Evolutionary conservation across 2,797 vertebrate species (phyloP), one percentile per base, ranked within the genome.

Genomic region (Argentina silus): DNA sequence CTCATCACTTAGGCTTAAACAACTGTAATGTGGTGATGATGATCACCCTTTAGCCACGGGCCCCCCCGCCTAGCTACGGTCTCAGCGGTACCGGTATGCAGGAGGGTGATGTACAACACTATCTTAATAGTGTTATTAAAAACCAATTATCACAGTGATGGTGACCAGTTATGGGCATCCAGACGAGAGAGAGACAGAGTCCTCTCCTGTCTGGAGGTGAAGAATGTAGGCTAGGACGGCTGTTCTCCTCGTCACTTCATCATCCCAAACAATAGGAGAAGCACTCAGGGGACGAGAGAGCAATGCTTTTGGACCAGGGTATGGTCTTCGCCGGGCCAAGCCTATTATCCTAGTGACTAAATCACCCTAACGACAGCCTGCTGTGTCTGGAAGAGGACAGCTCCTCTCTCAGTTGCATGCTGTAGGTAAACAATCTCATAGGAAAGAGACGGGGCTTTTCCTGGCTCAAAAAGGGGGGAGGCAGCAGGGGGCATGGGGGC

Each of bases 81-180:
- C 87, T 82, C 77, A 81, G 81, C 80, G 84, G 81, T 77, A 83
- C 83, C 87, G 90, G 91, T 89, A 89, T 86, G 83, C 83, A 73
- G 81, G 73, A 82, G 79, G 82, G 80, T 90, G 91, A 93, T 87
- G 84, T 79, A 93, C 85, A 84, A 78, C 90, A 89, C 89, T 87
- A 81, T 83, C 90, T 88, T 90, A 94, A 93, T 92, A 83, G 88
- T 63, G 72, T 85, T 90, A 93, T 94, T 94, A 95, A 93, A 93
- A 93, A 92, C 87, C 86, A 87, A 93, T 94, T 93, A 93, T 85
- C 81, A 80, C 78, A 88, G 83, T 80, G 72, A 84, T 81, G 76
- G 81, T 74, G 63, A 82, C 74, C 82, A 85, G 83, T 87, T 91
- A 78, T 80, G 70, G 80, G 84, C 82, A 81, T 17, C 83, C 71